Base-by-base conservation (phyloP, 2,888 invertebrate species). In the Melanophora roralis region DNA sequence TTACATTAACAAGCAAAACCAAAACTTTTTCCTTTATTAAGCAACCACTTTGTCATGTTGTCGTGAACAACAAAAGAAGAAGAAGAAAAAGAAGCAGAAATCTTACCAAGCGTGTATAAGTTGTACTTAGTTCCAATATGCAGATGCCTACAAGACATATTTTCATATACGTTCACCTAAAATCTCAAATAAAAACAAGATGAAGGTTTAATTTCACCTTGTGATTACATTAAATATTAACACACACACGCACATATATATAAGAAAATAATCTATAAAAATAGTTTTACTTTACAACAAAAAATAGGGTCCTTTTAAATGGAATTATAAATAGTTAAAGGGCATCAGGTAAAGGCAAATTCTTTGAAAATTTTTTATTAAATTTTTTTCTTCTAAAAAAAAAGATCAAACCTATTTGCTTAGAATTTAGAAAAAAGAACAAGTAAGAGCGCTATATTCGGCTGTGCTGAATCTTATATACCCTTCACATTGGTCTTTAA, bases 181-280 rank as follows among this genome's bases (percentile, higher is more conserved):
- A 36, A 12, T 3, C 8, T 9, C 19, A 47, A 47, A 21, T 62
- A 60, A 43, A 43, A 27, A 27, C 4, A 3, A 27, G 27, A 27
- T 27, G 27, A 27, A 27, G 27, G 21, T 21, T 65, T 65, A 34
- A 59, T 65, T 65, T 34, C 73, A 74, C 49, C 57, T 74, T 49
- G 49, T 51, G 65, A 45, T 74, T n/a, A n/a, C n/a, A n/a, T n/a
- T 65, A 57, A 73, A 65, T 34, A 65, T 74, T 65, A 40, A 51
- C 23, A 40, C 73, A 57, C 73, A 38, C 12, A 65, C 64, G 73
- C 64, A n/a, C n/a, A n/a, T 57, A 73, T 73, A 57, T 57, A 49
- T 36, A 55, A 65, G 47, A 64, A 27, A 27, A 27, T 27, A 27
- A 5, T 27, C 6, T 27, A 27, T 6, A 27, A 27, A 3, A 27